Evolutionary conservation across 2,797 vertebrate genomes (phyloP).

Genomic region (Phyllotis vaccarum): DNA sequence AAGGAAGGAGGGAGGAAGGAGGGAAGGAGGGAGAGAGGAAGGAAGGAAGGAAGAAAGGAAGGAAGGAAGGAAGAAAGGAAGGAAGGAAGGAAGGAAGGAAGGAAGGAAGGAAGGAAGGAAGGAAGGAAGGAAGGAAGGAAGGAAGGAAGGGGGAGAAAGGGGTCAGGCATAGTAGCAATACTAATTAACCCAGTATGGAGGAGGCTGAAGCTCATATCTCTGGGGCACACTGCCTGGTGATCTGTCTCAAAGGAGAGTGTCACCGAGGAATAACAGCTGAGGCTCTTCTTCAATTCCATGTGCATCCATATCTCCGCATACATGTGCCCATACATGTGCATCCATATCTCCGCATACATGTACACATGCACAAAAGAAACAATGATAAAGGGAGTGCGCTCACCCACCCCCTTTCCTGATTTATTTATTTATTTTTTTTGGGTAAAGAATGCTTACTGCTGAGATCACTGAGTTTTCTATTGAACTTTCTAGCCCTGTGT

Average conservation of each 20-base stretch:
- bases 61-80: too few species aligned
- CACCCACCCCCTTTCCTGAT: background rate
- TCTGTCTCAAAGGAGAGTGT: background rate
- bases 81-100: too few species aligned
- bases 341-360: background rate
- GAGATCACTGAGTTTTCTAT: background rate
- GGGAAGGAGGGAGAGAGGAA: too few species aligned
- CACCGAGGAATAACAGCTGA: background rate
- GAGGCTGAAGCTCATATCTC: background rate
- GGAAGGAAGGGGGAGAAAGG: too few species aligned
- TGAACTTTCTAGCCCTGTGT: background rate
- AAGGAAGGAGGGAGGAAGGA: too few species aligned
- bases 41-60: too few species aligned
- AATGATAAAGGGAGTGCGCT: background rate
- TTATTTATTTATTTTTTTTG: too few species aligned
- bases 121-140: too few species aligned
- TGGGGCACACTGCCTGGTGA: background rate
- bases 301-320: too few species aligned
- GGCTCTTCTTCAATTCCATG: background rate
- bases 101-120: too few species aligned
- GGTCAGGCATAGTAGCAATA: too few species aligned
- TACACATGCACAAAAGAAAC: background rate
- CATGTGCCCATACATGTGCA: background rate
- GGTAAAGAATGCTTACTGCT: background rate
- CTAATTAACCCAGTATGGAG: background rate